Conservation (phyloP, 35 echinoderm and acorn worm species). For the Stichopus chloronotus region DNA sequence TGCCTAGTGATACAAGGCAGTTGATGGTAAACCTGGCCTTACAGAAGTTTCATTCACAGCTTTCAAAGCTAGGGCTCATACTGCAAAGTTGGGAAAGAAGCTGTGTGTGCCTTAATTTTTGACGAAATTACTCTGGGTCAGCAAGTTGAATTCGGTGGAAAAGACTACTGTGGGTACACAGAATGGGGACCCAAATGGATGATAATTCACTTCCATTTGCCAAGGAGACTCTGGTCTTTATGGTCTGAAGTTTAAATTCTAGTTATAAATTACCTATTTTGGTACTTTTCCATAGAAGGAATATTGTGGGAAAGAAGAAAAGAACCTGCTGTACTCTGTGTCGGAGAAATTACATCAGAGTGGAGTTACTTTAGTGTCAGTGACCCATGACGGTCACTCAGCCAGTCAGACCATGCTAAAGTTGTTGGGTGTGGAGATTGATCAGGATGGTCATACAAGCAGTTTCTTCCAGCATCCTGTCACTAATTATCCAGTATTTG, state of each 20-base stretch:
- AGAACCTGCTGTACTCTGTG: not conserved
- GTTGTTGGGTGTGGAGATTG: not conserved
- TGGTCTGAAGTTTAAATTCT: slow-evolving; percentile 7
- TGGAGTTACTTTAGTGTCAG: slow-evolving; percentile 23
- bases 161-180: not conserved
- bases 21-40: slow-evolving; percentile 45
- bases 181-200: slow-evolving; percentile 4
- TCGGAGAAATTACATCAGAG: not conserved
- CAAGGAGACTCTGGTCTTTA: slow-evolving; percentile 41
- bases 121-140: slow-evolving; percentile 40
- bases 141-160: not conserved
- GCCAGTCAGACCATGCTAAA: not conserved
- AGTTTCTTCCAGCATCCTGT: slow-evolving; percentile 18
- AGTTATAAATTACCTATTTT: slow-evolving; percentile 22
- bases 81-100: not conserved
- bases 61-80: slow-evolving; percentile 3
- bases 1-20: not conserved
- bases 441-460: slow-evolving; percentile 18
- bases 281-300: slow-evolving; percentile 12
- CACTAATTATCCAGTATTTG: not conserved
- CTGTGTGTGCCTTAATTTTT: slow-evolving; percentile 21
- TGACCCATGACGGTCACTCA: slow-evolving; percentile 6
- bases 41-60: not conserved
- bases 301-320: not conserved
- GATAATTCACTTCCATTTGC: not conserved